Base-by-base conservation (phyloP, 2,888 invertebrate species). In the Eupithecia dodoneata region DNA sequence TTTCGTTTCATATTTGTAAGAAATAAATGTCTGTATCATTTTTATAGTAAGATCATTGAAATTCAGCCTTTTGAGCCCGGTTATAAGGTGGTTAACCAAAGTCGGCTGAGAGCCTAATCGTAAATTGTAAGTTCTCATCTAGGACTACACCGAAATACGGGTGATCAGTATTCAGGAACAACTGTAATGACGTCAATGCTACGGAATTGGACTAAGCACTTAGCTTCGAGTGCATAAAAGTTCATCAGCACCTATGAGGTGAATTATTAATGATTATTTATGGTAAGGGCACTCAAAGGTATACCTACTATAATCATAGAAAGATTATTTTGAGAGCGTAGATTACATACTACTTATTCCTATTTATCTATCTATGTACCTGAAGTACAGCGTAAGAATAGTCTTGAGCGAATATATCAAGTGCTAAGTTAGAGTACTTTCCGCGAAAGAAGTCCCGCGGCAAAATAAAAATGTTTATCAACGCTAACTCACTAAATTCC, bases 111-210 rank as follows among this genome's bases (percentile, higher is more conserved):
- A 44, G 30, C 63, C 30, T 74, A 41, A 15, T 41, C 59, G 15
- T 74, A 76, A 78, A 74, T 65, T 71, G 52, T 67, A 71, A 65
- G 74, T 72, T 70, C 70, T 52, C 69, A 15, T 81, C 81, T 76
- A 55, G 81, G 83, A 81, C 76, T 81, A 81, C 59, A 73, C 52
- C 72, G 10, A 74, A 77, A 89, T 90, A 87, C 89, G 89, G 90
- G 90, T 90, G 82, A 78, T 90, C 86, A 81, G 80, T 83, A 89
- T 88, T 88, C 86, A 83, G 83, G 83, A 85, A 81, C 82, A 83
- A 84, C 81, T 84, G 80, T 79, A 76, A 76, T 88, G 88, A 90
- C 88, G 88, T 89, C 88, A 89, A 85, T 85, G 77, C 76, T 83
- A 77, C 82, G 85, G 85, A 87, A 87, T 87, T 85, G 85, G 83